phyloP scores from a whole-genome alignment of 2,113 vertebrate species.

The Damaliscus lunatus region DNA sequence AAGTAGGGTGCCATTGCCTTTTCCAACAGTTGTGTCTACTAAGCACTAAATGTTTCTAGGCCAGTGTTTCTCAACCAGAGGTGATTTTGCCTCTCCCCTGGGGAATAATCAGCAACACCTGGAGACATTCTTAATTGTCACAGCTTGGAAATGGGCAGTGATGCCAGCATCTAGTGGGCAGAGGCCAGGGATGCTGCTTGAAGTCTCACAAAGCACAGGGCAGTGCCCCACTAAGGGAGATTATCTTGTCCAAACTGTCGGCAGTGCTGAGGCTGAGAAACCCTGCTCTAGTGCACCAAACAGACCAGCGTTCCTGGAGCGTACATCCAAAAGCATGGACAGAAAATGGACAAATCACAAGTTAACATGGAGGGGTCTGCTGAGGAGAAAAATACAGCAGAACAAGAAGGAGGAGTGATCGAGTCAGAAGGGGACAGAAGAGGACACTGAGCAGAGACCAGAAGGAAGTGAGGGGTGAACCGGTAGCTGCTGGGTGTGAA shows the following conservation, averaged over 20 bases:
- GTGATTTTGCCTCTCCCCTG: background rate
- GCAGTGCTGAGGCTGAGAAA: background rate
- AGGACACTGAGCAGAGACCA: background rate
- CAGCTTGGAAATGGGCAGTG: fast-evolving
- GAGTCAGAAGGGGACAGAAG: background rate
- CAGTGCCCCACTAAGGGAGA: fast-evolving
- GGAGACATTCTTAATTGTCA: background rate
- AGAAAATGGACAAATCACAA: background rate
- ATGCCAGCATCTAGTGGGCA: background rate
- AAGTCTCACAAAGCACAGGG: background rate
- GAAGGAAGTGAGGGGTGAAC: background rate
- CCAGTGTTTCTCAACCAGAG: background rate
- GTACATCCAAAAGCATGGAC: background rate
- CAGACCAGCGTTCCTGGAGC: background rate
- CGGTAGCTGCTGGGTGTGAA: background rate
- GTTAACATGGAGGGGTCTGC: background rate
- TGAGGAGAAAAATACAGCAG: background rate
- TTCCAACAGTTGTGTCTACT: background rate
- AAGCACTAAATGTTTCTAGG: background rate
- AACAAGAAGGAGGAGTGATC: background rate
- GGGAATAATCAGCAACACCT: background rate
- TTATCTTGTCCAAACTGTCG: background rate
- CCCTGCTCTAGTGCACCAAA: background rate
- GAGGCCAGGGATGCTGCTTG: background rate
- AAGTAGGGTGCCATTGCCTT: too few species aligned